phyloP scores from a whole-genome alignment of 1,140 invertebrate species.

The Lepidotrigona ventralis region DNA sequence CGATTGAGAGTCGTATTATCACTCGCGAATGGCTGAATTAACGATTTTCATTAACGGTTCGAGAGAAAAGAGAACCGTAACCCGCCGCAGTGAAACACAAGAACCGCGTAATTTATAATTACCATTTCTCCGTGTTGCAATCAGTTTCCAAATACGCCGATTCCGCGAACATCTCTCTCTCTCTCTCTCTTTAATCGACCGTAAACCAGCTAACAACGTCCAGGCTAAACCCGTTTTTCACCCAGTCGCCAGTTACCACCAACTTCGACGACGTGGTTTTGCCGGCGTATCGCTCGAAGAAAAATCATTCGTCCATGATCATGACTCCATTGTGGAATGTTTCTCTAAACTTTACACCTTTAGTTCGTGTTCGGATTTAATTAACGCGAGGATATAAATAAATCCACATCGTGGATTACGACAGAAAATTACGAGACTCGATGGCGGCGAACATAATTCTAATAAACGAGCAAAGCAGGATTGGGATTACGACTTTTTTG shows the following conservation, averaged over 20 bases:
- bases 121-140: constrained; percentile 32
- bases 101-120: constrained; percentile 54
- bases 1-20: not conserved
- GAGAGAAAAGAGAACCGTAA: not conserved
- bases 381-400: not conserved
- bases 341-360: not conserved
- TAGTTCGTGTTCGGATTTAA: not conserved
- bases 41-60: constrained; percentile 22
- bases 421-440: not conserved
- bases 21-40: not conserved
- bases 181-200: constrained; percentile 43
- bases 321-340: not conserved
- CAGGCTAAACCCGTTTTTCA: constrained; percentile 52
- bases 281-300: not conserved
- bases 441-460: not conserved
- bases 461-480: not conserved
- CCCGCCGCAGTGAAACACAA: constrained; percentile 14
- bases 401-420: not conserved
- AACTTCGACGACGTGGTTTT: constrained; percentile 33
- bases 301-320: constrained; percentile 12
- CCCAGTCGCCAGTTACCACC: constrained; percentile 41
- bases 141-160: constrained; percentile 48
- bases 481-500: not conserved
- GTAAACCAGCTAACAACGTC: constrained; percentile 53
- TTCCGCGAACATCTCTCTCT: constrained; percentile 19